A percentile compares a stretch with the other conserved stretches of the same genome.
Conservation (phyloP, 2,797 vertebrate species). For the Cuculus canorus region DNA sequence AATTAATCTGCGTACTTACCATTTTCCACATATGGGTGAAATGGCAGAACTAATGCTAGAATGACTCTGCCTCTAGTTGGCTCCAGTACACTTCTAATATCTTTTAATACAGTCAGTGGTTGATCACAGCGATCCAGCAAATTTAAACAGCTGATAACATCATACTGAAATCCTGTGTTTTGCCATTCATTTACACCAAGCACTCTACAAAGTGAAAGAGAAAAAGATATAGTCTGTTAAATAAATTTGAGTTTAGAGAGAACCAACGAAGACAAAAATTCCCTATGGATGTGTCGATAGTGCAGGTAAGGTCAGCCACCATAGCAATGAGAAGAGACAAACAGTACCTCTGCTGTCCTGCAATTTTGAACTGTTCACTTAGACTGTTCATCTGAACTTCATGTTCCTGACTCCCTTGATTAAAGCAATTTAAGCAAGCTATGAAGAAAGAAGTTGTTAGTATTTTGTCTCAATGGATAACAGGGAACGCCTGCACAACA, state of each 20-base stretch:
- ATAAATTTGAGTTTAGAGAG: neutral
- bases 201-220: constrained; percentile 73
- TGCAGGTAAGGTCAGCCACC: neutral
- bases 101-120: constrained; percentile 87
- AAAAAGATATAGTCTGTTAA: neutral
- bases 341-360: neutral
- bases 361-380: neutral
- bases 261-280: neutral
- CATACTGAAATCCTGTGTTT: constrained; percentile 89
- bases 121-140: constrained; percentile 95
- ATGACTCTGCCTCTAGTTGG: constrained; percentile 89
- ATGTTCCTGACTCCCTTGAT: neutral
- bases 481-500: neutral
- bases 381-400: neutral
- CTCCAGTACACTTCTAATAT: constrained; percentile 88
- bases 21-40: constrained; percentile 95
- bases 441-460: neutral
- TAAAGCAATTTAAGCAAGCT: neutral
- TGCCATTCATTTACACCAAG: constrained; percentile 94
- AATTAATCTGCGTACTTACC: constrained; percentile 79
- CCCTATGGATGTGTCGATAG: neutral
- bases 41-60: constrained; percentile 92
- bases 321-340: neutral
- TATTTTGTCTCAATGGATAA: neutral
- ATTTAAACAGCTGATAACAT: constrained; percentile 97